Percentiles rank a stretch among this genome's conserved stretches.
phyloP scores from a whole-genome alignment of 2,797 vertebrate species.

The Leucoraja ocellata region DNA sequence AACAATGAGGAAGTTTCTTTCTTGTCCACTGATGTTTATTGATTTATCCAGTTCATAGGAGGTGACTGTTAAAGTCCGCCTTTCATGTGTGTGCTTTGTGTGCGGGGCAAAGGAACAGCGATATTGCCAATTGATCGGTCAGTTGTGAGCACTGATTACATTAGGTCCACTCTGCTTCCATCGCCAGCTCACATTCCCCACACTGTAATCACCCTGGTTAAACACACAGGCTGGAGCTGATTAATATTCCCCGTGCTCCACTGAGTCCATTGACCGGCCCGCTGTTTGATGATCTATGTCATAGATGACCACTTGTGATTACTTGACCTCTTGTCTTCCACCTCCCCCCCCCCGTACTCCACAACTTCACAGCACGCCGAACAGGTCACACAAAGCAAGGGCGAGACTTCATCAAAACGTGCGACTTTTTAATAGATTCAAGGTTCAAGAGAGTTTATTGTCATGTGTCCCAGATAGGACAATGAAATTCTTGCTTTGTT shows the following conservation, averaged over 20 bases:
- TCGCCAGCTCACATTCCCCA: constrained; percentile 55
- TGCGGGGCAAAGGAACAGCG: constrained; percentile 61
- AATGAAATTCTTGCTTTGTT: too few relatives aligned
- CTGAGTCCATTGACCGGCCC: constrained; percentile 72
- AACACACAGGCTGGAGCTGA: constrained; percentile 71
- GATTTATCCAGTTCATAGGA: constrained; percentile 83
- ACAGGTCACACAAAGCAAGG: constrained; percentile 48
- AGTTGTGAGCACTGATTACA: constrained; percentile 65
- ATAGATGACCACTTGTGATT: constrained; percentile 83
- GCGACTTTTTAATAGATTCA: neutral
- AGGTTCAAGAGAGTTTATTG: too few relatives aligned
- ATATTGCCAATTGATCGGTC: constrained; percentile 97
- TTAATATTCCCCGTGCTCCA: constrained; percentile 70
- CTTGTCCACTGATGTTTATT: constrained; percentile 81
- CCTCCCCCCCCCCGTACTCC: constrained; percentile 44
- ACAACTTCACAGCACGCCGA: constrained; percentile 52
- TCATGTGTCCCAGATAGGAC: too few relatives aligned
- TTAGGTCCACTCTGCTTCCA: constrained; percentile 61
- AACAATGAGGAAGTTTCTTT: constrained; percentile 59
- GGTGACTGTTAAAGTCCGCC: constrained; percentile 80
- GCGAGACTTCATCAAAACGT: constrained; percentile 32
- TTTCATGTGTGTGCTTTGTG: constrained; percentile 93
- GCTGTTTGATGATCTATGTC: constrained; percentile 80
- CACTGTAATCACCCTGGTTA: constrained; percentile 70
- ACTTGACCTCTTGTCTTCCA: constrained; percentile 69